Base-by-base conservation (phyloP, 2,888 invertebrate species). In the Drosophila peninsularis region DNA sequence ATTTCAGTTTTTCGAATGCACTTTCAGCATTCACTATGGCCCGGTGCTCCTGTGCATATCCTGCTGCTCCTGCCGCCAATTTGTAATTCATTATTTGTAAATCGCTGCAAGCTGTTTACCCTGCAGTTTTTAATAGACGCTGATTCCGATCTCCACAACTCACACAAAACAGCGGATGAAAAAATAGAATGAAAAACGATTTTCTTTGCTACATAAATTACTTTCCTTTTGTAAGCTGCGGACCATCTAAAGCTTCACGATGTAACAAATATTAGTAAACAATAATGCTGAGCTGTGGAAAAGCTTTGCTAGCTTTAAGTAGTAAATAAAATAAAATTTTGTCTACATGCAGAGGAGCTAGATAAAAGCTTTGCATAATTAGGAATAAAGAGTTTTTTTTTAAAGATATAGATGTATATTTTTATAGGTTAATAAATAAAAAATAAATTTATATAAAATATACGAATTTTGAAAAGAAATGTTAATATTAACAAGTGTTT, bases 81-180 rank as follows among this genome's bases (percentile, higher is more conserved):
- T 82, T 88, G 85, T 82, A 71, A 75, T 81, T 84, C 72, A 78
- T 71, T 87, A 53, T 57, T 65, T 62, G 65, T 64, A 78, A 84
- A 84, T 75, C 67, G 82, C 85, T 70, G 56, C 60, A 42, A 65
- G 80, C 68, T 81, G 70, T 85, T 82, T 82, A 67, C 64, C 54
- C 50, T 61, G 86, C 70, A 72, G 44, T 68, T 88, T 79, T 84
- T 85, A 84, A 85, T 71, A 88, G 85, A 62, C 65, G 62, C 70
- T 55, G 75, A 63, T 62, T 66, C 53, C 50, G 36, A 69, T 60
- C 56, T 58, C 32, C 32, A 54, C 17, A 71, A 45, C 36, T 19
- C 32, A 41, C 30, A 27, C 45, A 41, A 41, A 50, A 42, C 39
- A 56, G 27, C 4, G 36, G 36, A 14, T 52, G 39, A 39, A 21